These are phyloP conservation scores for Chiridota heheva DNA, from an alignment of 35 echinoderm and acorn worm genomes.

Conservation along the genomic window DNA sequence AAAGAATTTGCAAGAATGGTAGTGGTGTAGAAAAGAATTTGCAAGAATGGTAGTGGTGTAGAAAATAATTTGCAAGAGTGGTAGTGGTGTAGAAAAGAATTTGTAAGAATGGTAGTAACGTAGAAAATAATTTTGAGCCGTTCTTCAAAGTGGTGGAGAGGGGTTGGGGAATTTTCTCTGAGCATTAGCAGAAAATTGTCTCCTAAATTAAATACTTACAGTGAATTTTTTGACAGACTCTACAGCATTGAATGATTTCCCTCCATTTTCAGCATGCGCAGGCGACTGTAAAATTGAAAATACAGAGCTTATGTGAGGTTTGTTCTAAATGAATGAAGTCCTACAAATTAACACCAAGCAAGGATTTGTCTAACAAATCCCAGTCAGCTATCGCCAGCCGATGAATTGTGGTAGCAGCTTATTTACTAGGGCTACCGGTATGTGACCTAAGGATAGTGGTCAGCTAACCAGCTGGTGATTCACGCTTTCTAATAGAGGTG, in stretches of 20 bases:
- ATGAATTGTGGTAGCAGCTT: neutral
- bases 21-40: too few relatives aligned
- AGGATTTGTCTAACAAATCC: neutral
- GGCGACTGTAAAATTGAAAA: conserved; percentile 15
- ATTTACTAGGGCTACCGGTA: neutral
- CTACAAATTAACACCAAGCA: neutral
- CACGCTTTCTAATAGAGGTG: neutral
- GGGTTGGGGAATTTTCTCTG: too few relatives aligned
- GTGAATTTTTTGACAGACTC: conserved; percentile 92
- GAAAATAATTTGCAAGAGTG: too few relatives aligned
- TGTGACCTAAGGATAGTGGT: neutral
- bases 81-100: too few relatives aligned
- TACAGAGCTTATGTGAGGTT: neutral
- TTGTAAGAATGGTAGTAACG: too few relatives aligned
- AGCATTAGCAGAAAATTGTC: too few relatives aligned
- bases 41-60: too few relatives aligned
- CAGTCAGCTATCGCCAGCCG: neutral
- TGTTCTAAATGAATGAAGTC: neutral
- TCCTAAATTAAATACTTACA: conserved; percentile 48
- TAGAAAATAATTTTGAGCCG: too few relatives aligned
- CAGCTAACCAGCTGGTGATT: neutral
- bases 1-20: too few relatives aligned
- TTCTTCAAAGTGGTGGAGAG: too few relatives aligned
- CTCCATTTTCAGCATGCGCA: conserved; percentile 52
- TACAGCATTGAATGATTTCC: conserved; percentile 54